phyloP scores from a whole-genome alignment of 2,113 vertebrate species.

The Toxotes chatareus region DNA sequence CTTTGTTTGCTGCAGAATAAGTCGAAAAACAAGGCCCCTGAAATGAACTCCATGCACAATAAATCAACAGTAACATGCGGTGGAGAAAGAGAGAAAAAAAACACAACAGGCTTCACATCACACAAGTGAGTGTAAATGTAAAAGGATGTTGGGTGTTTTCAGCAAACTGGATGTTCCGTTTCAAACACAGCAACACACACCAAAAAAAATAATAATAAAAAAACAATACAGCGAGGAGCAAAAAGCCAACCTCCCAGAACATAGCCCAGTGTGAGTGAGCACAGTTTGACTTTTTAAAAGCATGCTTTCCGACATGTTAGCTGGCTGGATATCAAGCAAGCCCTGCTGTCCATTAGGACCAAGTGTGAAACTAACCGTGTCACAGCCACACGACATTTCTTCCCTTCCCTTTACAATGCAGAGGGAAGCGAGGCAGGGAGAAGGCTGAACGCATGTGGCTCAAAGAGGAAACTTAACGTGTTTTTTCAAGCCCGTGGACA shows the following conservation, averaged over 20 bases:
- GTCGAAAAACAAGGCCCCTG: conserved; percentile 55
- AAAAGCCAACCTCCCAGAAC: neutral
- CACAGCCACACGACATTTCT: conserved; percentile 66
- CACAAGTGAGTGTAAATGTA: neutral
- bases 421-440: conserved; percentile 15
- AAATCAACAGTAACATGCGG: conserved; percentile 51
- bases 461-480: conserved; percentile 65
- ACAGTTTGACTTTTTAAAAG: neutral
- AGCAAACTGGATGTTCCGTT: neutral
- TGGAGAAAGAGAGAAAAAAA: neutral
- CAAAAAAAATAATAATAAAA: too few relatives aligned
- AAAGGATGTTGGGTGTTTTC: neutral
- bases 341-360: conserved; percentile 54
- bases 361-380: conserved; percentile 72
- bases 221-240: neutral
- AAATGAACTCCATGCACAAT: conserved; percentile 50
- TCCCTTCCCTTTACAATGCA: conserved; percentile 44
- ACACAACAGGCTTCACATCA: conserved; percentile 2
- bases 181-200: neutral
- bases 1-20: conserved; percentile 62
- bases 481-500: conserved; percentile 40
- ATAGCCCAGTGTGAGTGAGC: neutral
- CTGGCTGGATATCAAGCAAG: conserved; percentile 41
- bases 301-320: conserved; percentile 59
- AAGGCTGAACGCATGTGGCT: conserved; percentile 61